Percentiles rank a stretch among this genome's conserved stretches.
Conservation (phyloP, 64 coral and sea anemone genomes). For the Stichodactyla mertensii region DNA sequence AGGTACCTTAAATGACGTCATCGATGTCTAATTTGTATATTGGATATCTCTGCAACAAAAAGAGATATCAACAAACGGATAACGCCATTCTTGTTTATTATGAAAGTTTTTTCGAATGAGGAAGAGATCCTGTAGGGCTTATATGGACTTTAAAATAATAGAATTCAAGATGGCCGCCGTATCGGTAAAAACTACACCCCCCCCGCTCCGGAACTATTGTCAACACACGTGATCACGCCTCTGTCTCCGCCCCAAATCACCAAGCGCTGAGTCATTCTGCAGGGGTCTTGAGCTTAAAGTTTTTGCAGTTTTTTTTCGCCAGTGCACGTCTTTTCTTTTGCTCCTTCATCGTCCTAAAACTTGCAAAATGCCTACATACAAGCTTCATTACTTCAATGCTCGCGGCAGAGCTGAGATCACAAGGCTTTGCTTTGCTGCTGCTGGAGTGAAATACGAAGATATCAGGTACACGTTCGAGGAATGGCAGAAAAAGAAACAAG, state of each 20-base stretch:
- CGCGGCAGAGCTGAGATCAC: slow-evolving; percentile 4
- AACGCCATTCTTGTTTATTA: no score
- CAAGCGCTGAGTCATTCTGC: neutral
- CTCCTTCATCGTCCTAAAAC: neutral
- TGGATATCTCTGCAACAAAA: no score
- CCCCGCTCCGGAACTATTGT: no score
- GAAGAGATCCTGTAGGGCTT: no score
- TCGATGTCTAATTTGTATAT: no score
- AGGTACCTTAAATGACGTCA: no score
- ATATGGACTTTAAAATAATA: no score
- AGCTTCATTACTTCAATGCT: slow-evolving; percentile 28
- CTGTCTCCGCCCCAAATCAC: neutral
- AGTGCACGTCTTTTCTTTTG: neutral
- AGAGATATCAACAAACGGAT: no score
- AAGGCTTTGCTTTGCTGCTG: slow-evolving; percentile 12
- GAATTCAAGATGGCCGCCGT: no score
- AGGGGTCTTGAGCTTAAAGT: neutral
- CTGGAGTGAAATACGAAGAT: slow-evolving; percentile 26
- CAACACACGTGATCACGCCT: neutral
- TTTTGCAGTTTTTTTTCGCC: neutral
- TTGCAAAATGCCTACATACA: neutral
- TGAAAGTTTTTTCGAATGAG: no score
- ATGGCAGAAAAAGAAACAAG: slow-evolving; percentile 7
- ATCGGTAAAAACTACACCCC: no score
- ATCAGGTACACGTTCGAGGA: neutral